Evolutionary conservation across 2,888 invertebrate species (phyloP).

Genomic region (Arge pagana): DNA sequence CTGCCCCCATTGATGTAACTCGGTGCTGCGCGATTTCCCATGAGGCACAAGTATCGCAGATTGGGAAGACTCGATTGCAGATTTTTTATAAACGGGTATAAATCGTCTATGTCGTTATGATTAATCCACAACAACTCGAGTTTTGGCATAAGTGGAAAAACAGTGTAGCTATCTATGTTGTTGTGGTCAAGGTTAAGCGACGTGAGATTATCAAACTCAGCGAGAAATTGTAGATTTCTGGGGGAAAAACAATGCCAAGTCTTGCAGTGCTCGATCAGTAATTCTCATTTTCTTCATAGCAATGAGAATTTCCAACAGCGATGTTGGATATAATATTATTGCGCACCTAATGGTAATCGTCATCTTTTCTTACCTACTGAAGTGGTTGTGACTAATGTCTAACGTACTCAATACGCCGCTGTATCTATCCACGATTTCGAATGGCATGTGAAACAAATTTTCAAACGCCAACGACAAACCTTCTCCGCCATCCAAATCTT

Average conservation of each 20-base stretch:
- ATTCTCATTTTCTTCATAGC: not conserved
- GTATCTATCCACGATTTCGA: constrained; percentile 50
- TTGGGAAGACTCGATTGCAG: constrained; percentile 74
- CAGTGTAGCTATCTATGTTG: constrained; percentile 69
- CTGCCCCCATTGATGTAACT: constrained; percentile 77
- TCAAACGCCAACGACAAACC: constrained; percentile 51
- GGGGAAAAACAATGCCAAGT: constrained; percentile 47
- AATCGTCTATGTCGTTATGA: constrained; percentile 62
- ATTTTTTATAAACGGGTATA: constrained; percentile 76
- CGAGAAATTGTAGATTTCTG: constrained; percentile 75
- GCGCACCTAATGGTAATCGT: not conserved
- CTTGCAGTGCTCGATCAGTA: too few species aligned
- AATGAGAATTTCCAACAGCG: not conserved
- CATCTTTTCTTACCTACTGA: constrained; percentile 44
- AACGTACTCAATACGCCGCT: constrained; percentile 41
- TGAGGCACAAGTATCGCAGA: constrained; percentile 75
- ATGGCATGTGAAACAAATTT: constrained; percentile 50
- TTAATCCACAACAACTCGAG: constrained; percentile 77
- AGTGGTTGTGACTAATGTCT: constrained; percentile 52
- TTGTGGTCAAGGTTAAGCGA: constrained; percentile 85
- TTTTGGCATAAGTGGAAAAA: constrained; percentile 73
- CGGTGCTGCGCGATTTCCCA: constrained; percentile 85
- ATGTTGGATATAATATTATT: not conserved
- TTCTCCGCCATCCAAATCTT: constrained; percentile 36
- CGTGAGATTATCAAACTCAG: constrained; percentile 73